A percentile compares a stretch with the other conserved stretches of the same genome.
These are phyloP conservation scores for Ricordea florida DNA, from an alignment of 92 coral and sea anemone genomes.

Conservation along the genomic window DNA sequence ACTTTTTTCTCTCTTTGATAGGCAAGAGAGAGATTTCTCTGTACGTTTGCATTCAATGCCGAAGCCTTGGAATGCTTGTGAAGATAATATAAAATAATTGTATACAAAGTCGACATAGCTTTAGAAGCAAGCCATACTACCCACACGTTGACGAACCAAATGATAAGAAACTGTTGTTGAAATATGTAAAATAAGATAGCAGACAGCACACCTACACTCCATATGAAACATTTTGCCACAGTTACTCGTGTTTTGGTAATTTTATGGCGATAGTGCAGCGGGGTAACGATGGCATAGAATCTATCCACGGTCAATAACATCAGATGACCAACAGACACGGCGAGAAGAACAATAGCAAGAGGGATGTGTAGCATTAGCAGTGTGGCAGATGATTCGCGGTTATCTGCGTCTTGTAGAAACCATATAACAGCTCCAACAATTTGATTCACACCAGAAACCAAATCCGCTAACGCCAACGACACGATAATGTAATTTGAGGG, in stretches of 20 bases:
- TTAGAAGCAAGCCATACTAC: background rate
- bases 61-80: background rate
- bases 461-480: background rate
- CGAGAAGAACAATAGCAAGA: background rate
- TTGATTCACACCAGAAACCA: background rate
- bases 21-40: background rate
- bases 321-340: constrained; percentile 1
- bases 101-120: background rate
- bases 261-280: background rate
- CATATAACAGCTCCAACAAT: background rate
- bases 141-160: background rate
- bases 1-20: constrained; percentile 27
- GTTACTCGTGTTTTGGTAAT: constrained; percentile 1
- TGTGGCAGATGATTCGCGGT: background rate
- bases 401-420: background rate
- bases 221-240: background rate
- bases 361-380: background rate
- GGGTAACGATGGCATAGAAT: constrained; percentile 15
- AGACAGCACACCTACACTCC: background rate
- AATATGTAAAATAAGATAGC: background rate
- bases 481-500: background rate
- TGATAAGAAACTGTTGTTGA: background rate
- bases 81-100: background rate
- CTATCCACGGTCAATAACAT: constrained; percentile 17
- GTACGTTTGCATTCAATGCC: background rate